Evolutionary conservation across 2,113 vertebrate species (phyloP), one percentile per base, ranked within the genome.

Genomic region (Albula glossodonta): DNA sequence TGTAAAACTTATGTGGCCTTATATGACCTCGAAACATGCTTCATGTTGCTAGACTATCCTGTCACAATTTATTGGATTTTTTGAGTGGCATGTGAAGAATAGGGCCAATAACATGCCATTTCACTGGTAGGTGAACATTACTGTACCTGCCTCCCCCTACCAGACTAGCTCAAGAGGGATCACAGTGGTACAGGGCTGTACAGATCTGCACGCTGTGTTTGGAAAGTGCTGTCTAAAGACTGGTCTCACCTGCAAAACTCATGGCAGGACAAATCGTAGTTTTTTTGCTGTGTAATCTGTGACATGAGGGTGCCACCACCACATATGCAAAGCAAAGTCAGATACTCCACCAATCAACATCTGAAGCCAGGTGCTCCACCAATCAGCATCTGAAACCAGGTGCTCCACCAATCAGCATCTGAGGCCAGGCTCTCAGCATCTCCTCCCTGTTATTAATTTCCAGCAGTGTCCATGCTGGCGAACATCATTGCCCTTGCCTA

Each of bases 1-100:
- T 84, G 83, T 70, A 74, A 84, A 84, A 78, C 19, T 50, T 53
- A 51, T 31, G 31, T 78, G 25, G 79, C 83, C 83, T 84, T 17
- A 84, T 11, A 77, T 57, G 78, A 78, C 48, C 83, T 56, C 19
- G 48, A 57, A 52, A 77, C 17, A 25, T 56, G 12, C 83, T 78
- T 70, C 17, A 22, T 70, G 70, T 79, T 51, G 53, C 84, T 80
- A 8, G 53, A 25, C 52, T 22, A 22, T 80, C 78, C 78, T n/a
- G 22, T 41, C 31, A 51, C 41, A 15, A 84, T 48, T 51, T 50
- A 78, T 84, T 78, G 4, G 79, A 79, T 84, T 56, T 25, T 56
- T 57, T 84, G 77, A 51, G 48, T 49, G 41, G 84, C 51, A 4
- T 31, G 10, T 57, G 57, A 85, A 57, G 78, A 82, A 12, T 6